Evolutionary conservation across 2,113 vertebrate species (phyloP).

Genomic region (Cairina moschata): DNA sequence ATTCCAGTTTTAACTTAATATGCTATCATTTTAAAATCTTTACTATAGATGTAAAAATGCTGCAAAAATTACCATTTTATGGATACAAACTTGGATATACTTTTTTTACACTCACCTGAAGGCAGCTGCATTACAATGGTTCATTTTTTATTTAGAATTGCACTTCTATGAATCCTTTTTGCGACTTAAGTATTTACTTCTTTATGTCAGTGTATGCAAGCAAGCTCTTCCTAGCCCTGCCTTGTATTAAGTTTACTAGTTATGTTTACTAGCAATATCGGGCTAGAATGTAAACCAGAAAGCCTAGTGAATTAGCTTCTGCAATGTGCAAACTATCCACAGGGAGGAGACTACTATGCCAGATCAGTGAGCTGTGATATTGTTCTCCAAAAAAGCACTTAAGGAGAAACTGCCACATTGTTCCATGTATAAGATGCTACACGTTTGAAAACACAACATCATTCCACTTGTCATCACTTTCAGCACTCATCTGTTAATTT

Average conservation of each 20-base stretch:
- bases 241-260: background rate
- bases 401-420: background rate
- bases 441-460: background rate
- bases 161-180: background rate
- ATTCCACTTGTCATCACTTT: background rate
- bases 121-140: background rate
- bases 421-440: background rate
- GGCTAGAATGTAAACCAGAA: background rate
- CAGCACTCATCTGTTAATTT: background rate
- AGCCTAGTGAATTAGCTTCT: background rate
- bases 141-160: constrained; percentile 10
- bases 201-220: background rate
- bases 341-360: background rate
- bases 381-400: background rate
- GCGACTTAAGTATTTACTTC: background rate
- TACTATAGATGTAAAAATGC: background rate
- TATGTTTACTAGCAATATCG: background rate
- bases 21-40: background rate
- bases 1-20: constrained; percentile 12
- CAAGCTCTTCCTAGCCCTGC: background rate
- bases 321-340: background rate
- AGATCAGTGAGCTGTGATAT: background rate
- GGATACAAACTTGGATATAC: background rate
- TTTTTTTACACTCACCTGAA: background rate
- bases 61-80: background rate